Conservation (phyloP, 2,797 vertebrate genomes). For the Phylloscopus collybita region DNA sequence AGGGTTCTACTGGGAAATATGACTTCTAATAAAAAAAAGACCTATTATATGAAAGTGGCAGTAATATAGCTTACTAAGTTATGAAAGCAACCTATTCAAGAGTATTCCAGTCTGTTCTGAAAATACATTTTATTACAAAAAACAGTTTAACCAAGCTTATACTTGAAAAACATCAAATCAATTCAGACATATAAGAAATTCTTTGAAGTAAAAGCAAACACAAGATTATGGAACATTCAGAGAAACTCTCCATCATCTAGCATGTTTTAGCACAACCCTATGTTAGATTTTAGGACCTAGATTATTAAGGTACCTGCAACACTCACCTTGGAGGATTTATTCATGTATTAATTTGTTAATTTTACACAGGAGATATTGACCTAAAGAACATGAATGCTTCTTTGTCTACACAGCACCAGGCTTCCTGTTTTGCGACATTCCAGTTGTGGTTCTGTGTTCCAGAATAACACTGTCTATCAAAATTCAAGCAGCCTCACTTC, state of each 20-base stretch:
- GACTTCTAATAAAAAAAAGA: background rate
- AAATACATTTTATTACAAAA: conserved; percentile 46
- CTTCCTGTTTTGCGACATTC: conserved; percentile 23
- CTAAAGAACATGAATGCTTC: background rate
- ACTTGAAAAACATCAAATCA: background rate
- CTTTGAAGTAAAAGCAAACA: conserved; percentile 2
- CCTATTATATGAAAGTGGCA: background rate
- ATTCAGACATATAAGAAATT: background rate
- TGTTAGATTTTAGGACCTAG: background rate
- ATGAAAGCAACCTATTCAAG: background rate
- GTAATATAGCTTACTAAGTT: background rate
- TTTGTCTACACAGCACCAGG: background rate
- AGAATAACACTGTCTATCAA: background rate
- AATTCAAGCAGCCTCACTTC: background rate
- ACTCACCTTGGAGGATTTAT: background rate
- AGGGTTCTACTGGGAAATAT: background rate
- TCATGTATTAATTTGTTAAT: background rate
- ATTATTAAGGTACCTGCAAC: background rate
- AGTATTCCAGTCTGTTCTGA: background rate
- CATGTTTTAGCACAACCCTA: background rate
- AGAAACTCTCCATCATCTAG: background rate
- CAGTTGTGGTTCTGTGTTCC: conserved; percentile 17
- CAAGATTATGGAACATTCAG: background rate
- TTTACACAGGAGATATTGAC: background rate
- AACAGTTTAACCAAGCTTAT: conserved; percentile 23